phyloP scores from a whole-genome alignment of 2,888 invertebrate genomes.

The Drosophila parthenogenetica region DNA sequence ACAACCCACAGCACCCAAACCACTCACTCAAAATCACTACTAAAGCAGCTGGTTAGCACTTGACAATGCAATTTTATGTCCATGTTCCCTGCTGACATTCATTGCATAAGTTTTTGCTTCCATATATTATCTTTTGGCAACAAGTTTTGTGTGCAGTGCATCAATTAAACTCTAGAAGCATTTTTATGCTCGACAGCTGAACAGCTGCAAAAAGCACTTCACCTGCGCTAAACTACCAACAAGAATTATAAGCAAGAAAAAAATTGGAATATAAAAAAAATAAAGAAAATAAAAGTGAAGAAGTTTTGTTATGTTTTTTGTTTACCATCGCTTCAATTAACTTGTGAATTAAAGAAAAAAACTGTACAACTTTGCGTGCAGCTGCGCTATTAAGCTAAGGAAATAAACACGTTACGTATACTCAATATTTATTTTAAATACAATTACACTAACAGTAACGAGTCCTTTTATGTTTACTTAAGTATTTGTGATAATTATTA shows the following conservation, averaged over 20 bases:
- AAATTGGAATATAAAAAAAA: background rate
- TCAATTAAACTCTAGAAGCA: conserved; percentile 23
- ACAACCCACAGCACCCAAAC: background rate
- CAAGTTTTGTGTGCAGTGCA: conserved; percentile 12
- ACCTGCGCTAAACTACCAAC: background rate
- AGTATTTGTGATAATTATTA: no score
- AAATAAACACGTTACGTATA: background rate
- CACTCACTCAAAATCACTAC: background rate
- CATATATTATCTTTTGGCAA: background rate
- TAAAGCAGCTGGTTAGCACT: conserved; percentile 33
- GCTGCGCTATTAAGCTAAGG: background rate
- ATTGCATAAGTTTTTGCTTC: conserved; percentile 46
- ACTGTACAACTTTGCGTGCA: background rate
- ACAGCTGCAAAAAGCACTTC: conserved; percentile 7
- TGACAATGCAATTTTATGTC: conserved; percentile 61
- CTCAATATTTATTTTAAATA: background rate
- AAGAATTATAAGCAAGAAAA: background rate
- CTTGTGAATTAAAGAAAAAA: conserved; percentile 4
- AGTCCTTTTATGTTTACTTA: no score
- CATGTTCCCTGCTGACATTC: conserved; percentile 33
- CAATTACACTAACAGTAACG: no score
- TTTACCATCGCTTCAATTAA: conserved; percentile 1
- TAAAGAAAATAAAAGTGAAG: background rate
- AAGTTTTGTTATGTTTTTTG: background rate
- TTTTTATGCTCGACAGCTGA: conserved; percentile 3